A percentile compares a stretch with the other conserved stretches of the same genome.
Conservation (phyloP, 2,888 invertebrate species). For the Tenthredo distinguenda region DNA sequence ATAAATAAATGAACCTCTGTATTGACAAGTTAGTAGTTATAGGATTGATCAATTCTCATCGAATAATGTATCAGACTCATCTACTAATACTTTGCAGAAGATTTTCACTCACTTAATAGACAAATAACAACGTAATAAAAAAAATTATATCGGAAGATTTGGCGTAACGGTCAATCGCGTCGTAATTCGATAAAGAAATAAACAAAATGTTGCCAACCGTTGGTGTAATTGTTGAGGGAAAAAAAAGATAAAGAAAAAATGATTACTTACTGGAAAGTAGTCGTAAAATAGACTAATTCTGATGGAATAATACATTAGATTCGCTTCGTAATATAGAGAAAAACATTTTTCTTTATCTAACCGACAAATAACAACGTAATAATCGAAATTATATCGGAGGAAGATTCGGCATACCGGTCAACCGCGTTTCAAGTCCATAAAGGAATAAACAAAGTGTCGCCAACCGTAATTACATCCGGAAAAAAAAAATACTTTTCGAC, state of each 20-base stretch:
- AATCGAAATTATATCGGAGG: background rate
- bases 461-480: background rate
- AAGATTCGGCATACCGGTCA: background rate
- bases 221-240: no score
- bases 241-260: background rate
- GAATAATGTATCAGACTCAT: background rate
- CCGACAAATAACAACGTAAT: background rate
- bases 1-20: background rate
- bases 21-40: background rate
- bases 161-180: background rate
- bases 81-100: background rate
- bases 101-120: background rate
- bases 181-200: background rate
- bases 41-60: background rate
- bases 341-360: background rate
- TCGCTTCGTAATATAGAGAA: background rate
- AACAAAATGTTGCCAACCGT: background rate
- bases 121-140: background rate
- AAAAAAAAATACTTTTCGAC: background rate
- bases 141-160: background rate
- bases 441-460: background rate
- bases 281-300: background rate
- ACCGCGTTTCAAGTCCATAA: background rate
- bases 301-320: background rate
- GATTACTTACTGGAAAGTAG: background rate